Percentiles rank a stretch among this genome's conserved stretches.
phyloP scores from a whole-genome alignment of 2,888 invertebrate genomes.

The Acleris laterana region DNA sequence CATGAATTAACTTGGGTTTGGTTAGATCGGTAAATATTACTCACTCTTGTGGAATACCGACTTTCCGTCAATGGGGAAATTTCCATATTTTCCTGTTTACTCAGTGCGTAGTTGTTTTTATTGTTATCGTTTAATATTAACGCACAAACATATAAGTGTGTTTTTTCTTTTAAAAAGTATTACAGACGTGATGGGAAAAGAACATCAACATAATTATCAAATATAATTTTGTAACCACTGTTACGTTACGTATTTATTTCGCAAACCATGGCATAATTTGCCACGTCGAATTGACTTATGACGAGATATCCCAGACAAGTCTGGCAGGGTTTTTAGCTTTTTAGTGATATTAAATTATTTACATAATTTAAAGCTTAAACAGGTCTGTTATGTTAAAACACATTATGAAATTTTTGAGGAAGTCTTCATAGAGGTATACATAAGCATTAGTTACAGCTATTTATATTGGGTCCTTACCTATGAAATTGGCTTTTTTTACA shows the following conservation, averaged over 20 bases:
- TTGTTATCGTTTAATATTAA: conserved; percentile 11
- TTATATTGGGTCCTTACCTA: no score
- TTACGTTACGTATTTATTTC: conserved; percentile 3
- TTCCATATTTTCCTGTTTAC: conserved; percentile 31
- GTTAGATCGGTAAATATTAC: conserved; percentile 5
- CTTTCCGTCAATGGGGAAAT: conserved; percentile 12
- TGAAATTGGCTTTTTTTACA: no score
- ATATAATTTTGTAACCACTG: background rate
- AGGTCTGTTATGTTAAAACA: no score
- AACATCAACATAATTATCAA: no score
- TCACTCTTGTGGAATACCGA: conserved; percentile 19
- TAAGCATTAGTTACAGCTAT: no score
- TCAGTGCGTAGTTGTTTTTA: conserved; percentile 4
- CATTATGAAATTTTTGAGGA: no score
- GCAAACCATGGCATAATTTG: background rate
- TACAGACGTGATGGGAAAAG: no score
- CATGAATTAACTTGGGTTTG: background rate
- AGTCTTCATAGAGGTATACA: no score
- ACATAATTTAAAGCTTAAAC: no score
- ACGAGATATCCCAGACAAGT: no score
- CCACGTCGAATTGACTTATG: background rate
- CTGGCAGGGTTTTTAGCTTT: no score
- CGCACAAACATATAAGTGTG: background rate
- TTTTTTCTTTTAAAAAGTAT: background rate
- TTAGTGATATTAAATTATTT: no score